These are phyloP conservation scores for Stichopus horrens DNA, from an alignment of 53 echinoderm and acorn worm species.

Conservation along the genomic window DNA sequence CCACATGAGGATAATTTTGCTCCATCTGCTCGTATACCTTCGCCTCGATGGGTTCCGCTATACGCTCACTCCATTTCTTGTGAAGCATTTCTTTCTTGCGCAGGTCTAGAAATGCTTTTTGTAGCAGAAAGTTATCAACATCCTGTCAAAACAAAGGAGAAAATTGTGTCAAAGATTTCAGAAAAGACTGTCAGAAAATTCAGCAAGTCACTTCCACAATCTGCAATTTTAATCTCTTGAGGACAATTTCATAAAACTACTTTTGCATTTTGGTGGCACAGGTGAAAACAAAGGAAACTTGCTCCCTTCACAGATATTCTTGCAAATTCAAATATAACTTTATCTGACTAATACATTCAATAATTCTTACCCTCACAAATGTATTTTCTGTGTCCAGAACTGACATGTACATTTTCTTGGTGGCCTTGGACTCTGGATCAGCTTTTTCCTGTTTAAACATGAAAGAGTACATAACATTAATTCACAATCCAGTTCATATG, in stretches of 20 bases:
- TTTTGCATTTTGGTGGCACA: no score
- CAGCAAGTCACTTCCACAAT: background rate
- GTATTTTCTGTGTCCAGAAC: constrained; percentile 90
- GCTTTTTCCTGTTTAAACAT: constrained; percentile 68
- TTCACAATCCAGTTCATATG: no score
- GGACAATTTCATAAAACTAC: background rate
- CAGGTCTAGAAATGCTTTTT: constrained; percentile 88
- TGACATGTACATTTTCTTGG: constrained; percentile 92
- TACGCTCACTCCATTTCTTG: constrained; percentile 93
- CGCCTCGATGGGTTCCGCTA: constrained; percentile 79
- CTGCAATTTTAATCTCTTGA: background rate
- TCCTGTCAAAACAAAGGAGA: constrained; percentile 51
- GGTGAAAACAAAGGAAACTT: no score
- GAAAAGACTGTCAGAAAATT: background rate
- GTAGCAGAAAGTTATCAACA: constrained; percentile 83
- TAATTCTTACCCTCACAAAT: constrained; percentile 82
- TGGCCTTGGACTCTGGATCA: constrained; percentile 87
- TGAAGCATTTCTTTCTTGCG: constrained; percentile 97
- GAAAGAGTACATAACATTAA: no score
- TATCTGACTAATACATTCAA: no score
- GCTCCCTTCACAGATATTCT: no score
- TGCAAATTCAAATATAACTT: no score
- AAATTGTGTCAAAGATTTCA: background rate
- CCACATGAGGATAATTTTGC: constrained; percentile 74
- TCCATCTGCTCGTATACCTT: constrained; percentile 86